Evolutionary conservation across 2,888 invertebrate genomes (phyloP), one percentile per base, ranked within the genome.

Genomic region (Alcis repandata): DNA sequence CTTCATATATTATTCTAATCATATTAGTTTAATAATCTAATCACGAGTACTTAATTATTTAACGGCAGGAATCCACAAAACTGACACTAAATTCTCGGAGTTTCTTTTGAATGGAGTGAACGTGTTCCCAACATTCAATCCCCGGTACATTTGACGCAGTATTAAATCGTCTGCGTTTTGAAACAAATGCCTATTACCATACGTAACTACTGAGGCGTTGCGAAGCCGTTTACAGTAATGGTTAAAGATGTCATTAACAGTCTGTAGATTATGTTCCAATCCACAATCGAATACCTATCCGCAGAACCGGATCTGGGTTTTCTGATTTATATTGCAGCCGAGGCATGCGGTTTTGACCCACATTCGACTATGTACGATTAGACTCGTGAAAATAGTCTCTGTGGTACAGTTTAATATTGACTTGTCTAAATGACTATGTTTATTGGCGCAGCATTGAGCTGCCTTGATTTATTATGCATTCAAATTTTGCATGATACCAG

Each of bases 301-400:
- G 46, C 41, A 41, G 36, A 69, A 66, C 67, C 65, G 67, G 71
- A 67, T 71, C 33, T 13, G 59, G 41, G 41, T 52, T 63, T 53
- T 67, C 56, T 65, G 53, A 63, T 63, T 63, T 52, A 67, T 59
- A 60, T 51, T 48, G 65, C 53, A 56, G 49, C 13, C 58, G 43
- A 58, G 66, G 49, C 61, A 46, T 69, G 67, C 68, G 67, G 68
- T 72, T 69, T 70, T 72, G 72, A 70, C 72, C 72, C 59, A 72
- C 70, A 72, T 72, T 65, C 59, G 53, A 53, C 51, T 51, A 63
- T 61, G 56, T 59, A 58, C 67, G 59, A 64, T 67, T 71, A 48
- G 61, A 60, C 61, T 70, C 59, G 59, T 67, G 67, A 63, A 67
- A 67, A 72, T 67, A 63, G 58, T 10, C 27, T 59, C 36, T 32